Evolutionary conservation across 2,888 invertebrate genomes (phyloP), one percentile per base, ranked within the genome.

Genomic region (Drosophila neoperkinsi): DNA sequence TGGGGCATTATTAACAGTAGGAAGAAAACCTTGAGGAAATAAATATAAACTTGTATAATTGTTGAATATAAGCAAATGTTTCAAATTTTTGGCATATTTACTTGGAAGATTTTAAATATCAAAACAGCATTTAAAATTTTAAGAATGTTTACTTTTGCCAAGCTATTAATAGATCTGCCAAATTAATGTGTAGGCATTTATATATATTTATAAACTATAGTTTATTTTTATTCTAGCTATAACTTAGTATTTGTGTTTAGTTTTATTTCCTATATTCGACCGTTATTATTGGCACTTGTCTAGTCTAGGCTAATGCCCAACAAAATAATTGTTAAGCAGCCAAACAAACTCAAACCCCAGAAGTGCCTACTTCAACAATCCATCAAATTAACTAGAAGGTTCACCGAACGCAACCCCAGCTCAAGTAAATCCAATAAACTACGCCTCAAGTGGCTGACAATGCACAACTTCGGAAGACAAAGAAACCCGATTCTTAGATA

Each of bases 361-460:
- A 4, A 4, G 13, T n/a, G n/a, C 28, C 13, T 13, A 21, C 25
- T 10, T 7, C 13, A 43, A 7, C 30, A 49, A 57, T 50, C 53
- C 36, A 75, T 46, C 53, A 56, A 77, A 59, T 61, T 59, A 64
- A 31, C 63, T 43, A 25, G 38, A 51, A 67, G 66, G 86, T 77
- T 90, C 90, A 80, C 28, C 62, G 73, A 21, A 85, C 86, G 74
- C n/a, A 60, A 59, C 36, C 34, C 53, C 31, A 61, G 36, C 60
- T 53, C 34, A 43, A 59, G 56, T 41, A 81, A 75, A 49, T 56
- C 71, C 74, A 74, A 86, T 80, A 88, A 86, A 72, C 69, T 80
- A 75, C 89, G 77, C 70, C 81, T 64, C 33, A n/a, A 33, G n/a
- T 30, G 10, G 36, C 43, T 71, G 78, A 65, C 81, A 62, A 56